Percentiles rank a stretch among this genome's conserved stretches.
Conservation (phyloP, 2,113 vertebrate species). For the Dromaius novaehollandiae region DNA sequence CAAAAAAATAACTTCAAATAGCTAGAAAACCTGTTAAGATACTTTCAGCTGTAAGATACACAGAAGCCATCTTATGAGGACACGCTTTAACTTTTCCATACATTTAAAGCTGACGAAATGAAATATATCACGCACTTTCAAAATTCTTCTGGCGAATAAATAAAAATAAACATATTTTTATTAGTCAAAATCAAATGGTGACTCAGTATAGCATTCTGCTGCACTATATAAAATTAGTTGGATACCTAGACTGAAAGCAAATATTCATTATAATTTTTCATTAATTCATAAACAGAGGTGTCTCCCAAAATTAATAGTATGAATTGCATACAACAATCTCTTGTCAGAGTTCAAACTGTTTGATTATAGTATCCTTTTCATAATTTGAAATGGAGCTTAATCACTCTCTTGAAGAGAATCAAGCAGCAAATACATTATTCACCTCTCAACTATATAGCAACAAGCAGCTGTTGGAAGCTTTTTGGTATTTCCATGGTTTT, state of each 20-base stretch:
- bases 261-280: not conserved
- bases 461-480: not conserved
- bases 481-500: not conserved
- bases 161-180: not conserved
- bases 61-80: not conserved
- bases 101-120: not conserved
- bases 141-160: not conserved
- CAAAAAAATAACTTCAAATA: not conserved
- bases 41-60: not conserved
- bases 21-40: not conserved
- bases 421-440: not conserved
- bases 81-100: not conserved
- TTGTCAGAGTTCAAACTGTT: not conserved
- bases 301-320: not conserved
- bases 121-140: not conserved
- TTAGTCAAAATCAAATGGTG: not conserved
- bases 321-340: not conserved
- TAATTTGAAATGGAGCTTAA: not conserved
- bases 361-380: not conserved
- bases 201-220: not conserved
- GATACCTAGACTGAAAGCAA: not conserved
- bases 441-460: not conserved
- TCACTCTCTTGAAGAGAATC: not conserved
- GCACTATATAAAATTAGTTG: not conserved
- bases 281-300: not conserved